Evolutionary conservation across 2,797 vertebrate species (phyloP), one percentile per base, ranked within the genome.

Genomic region (Tragopan temminckii): DNA sequence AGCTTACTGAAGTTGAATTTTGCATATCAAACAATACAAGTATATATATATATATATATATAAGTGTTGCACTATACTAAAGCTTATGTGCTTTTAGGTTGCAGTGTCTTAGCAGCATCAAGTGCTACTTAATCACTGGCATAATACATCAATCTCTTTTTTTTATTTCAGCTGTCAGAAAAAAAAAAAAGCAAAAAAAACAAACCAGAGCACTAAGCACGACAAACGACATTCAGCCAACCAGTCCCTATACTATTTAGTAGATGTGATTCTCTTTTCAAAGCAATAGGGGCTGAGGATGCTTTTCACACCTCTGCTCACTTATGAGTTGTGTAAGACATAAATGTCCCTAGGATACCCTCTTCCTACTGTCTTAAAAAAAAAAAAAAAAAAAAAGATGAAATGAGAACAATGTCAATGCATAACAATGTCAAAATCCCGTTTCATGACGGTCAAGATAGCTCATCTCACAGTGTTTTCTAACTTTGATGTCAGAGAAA

Each of bases 381-480:
- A 31, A 75, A 78, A 31, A 62, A 29, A 42, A 42, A 42, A 38
- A 77, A 52, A 69, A 78, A 57, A 66, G 67, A 96, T 95, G 94
- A 89, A 88, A 67, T 4, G 5, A 63, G 45, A 93, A 38, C 42
- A 52, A 85, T 87, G 76, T 50, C 69, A 79, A 43, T 52, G 67
- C 29, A 84, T 79, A 81, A 85, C 31, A 90, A 71, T 88, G 89
- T 96, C 94, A 91, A 95, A 91, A 86, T 82, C 64, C 85, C 71
- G 42, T 96, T 97, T 97, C 89, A 94, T 94, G 77, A 90, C 91
- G 93, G 85, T 90, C 91, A 94, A 69, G 59, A 68, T 45, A 58
- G 90, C 70, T 96, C 90, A 81, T 89, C 80, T 94, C 83, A 70
- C 58, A 93, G 72, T 9, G 66, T 69, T 55, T 76, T 87, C 88